Evolutionary conservation across 2,888 invertebrate species (phyloP).

Genomic region (Acleris literana): DNA sequence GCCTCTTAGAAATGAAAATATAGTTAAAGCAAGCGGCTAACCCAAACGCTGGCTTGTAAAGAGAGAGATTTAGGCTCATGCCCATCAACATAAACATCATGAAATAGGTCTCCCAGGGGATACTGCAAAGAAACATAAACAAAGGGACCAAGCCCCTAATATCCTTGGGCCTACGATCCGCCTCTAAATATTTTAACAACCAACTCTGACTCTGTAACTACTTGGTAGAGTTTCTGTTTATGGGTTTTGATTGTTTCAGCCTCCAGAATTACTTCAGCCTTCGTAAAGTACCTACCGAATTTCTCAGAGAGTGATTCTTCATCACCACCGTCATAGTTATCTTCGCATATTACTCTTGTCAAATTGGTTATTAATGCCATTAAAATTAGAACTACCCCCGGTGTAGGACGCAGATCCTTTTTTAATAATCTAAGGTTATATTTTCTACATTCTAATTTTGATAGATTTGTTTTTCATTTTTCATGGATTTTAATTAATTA

Average conservation of each 20-base stretch:
- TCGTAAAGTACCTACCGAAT: neutral
- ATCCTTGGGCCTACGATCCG: slow-evolving; percentile 25
- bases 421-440: too few species aligned
- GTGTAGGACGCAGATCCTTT: too few species aligned
- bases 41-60: slow-evolving; percentile 11
- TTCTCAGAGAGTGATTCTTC: too few species aligned
- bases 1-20: neutral
- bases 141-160: slow-evolving; percentile 32
- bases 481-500: too few species aligned
- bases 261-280: neutral
- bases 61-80: slow-evolving; percentile 20
- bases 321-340: too few species aligned
- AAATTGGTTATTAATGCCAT: too few species aligned
- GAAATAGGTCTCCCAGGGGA: slow-evolving; percentile 30
- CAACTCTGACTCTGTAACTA: slow-evolving; percentile 25
- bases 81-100: slow-evolving; percentile 32
- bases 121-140: slow-evolving; percentile 35
- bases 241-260: slow-evolving; percentile 21
- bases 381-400: too few species aligned
- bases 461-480: too few species aligned
- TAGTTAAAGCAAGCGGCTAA: neutral
- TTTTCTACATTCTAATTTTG: too few species aligned
- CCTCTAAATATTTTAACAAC: slow-evolving; percentile 35
- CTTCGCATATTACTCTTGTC: too few species aligned
- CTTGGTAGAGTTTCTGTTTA: slow-evolving; percentile 31